Base-by-base conservation (phyloP, 2,113 vertebrate species). In the Megatriorchis doriae region DNA sequence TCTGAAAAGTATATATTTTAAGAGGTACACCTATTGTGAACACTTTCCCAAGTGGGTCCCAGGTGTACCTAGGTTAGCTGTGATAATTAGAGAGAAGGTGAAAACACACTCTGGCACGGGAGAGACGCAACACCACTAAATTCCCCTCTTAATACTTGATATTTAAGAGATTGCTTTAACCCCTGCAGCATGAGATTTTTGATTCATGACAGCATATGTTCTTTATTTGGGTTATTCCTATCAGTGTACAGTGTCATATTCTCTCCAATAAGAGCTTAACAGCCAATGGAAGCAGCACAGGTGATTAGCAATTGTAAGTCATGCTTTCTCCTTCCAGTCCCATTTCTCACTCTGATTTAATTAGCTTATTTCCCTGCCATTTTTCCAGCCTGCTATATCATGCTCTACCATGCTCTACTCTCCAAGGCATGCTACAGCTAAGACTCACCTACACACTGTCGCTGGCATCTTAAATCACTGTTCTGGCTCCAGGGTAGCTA, bases 111-210 rank as follows among this genome's bases (percentile, higher is more conserved):
- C 53, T 59, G 47, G n/a, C 32, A 36, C 32, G 38, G 62, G 62
- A 70, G 32, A 79, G 67, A 86, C 42, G 63, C 40, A 93, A 78
- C 47, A 47, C 1, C 36, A 4, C 26, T 62, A 14, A 74, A 90
- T 71, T 81, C 50, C 72, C 47, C 61, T 65, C 86, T 63, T 94
- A 96, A 97, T 93, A 88, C 77, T 68, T 36, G 72, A 95, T 78
- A 78, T 73, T 88, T 92, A 93, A 94, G 40, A 81, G 72, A 88
- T 81, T 3, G 5, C 23, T 95, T 93, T 67, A 92, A 93, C 88
- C 72, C 88, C 92, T 68, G 61, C 40, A 94, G 94, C 75, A 32
- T 2, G 2, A 86, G 56, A 38, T 72, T 71, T 86, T 81, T 18
- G 5, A 84, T 87, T 72, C 29, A 15, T 36, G 81, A 80, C 58